Base-by-base conservation (phyloP, 2,888 invertebrate species). In the Xylocampa areola region DNA sequence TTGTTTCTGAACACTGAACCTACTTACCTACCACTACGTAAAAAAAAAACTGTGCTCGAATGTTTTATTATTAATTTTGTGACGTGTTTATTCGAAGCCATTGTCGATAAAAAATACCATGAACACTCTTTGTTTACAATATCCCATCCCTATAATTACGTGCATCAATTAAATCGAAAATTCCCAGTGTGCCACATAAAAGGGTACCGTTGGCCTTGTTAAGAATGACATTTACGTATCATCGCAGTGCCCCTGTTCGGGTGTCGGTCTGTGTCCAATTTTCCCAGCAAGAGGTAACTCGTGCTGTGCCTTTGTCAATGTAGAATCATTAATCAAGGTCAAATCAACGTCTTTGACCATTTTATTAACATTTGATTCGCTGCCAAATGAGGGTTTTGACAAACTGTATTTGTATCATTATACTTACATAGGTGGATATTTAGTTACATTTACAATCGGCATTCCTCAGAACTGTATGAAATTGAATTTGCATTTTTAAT, bases 291-390 rank as follows among this genome's bases (percentile, higher is more conserved):
- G 92, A 76, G 81, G 73, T 81, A 79, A 59, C 53, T 80, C 92
- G 65, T 82, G 91, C 91, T 91, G 92, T 1, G 91, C 84, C 76
- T 82, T 91, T 91, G 87, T 91, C 88, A 87, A 82, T 84, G 73
- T 66, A 47, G 53, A 51, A 67, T 84, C 91, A 94, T 93, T 88
- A 92, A 94, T 94, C 92, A 92, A 80, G 81, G 71, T 82, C 88
- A 83, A 86, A 88, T 91, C 86, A 87, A 76, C 76, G 60, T 75
- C 78, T 75, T 68, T 68, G 72, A 65, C 61, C 77, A 76, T 80
- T 80, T 83, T 82, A 81, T 86, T 85, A 82, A 74, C 78, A 85
- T 86, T 89, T 78, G 85, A 81, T 84, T 76, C 85, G 84, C 80
- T 79, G 79, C 68, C 68, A 73, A 78, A 76, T 58, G 27, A 32